These are phyloP conservation scores for Tryphoninae sp. DNA, from an alignment of 2,888 invertebrate species.

Conservation along the genomic window DNA sequence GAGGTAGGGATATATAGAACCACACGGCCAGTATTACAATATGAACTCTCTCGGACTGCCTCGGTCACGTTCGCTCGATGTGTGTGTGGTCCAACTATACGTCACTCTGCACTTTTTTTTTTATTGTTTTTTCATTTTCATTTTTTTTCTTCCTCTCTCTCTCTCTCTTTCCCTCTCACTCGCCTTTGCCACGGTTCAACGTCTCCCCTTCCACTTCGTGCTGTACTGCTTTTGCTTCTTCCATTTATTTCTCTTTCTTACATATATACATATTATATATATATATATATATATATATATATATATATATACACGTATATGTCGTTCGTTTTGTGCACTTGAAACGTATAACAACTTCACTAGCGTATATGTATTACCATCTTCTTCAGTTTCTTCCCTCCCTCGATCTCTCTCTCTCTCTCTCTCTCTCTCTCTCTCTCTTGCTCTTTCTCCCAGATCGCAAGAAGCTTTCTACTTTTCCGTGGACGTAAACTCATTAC, in stretches of 20 bases:
- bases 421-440: conserved; percentile 31
- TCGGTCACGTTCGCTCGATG: conserved; percentile 80
- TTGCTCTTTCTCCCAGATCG: conserved; percentile 44
- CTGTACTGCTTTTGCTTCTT: conserved; percentile 42
- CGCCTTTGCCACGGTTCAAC: conserved; percentile 44
- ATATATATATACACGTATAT: conserved; percentile 17
- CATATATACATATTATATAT: not conserved
- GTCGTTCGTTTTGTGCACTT: conserved; percentile 48
- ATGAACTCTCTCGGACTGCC: conserved; percentile 77
- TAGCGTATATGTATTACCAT: conserved; percentile 50
- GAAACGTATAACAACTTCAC: conserved; percentile 49
- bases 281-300: no score
- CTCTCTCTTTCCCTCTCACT: conserved; percentile 26
- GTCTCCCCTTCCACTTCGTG: conserved; percentile 54
- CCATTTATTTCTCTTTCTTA: conserved; percentile 24
- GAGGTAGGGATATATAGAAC: conserved; percentile 69
- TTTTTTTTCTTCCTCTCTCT: conserved; percentile 35
- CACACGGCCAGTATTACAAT: conserved; percentile 77
- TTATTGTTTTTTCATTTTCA: conserved; percentile 41
- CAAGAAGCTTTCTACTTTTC: conserved; percentile 60
- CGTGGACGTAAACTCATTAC: conserved; percentile 76
- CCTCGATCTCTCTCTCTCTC: conserved; percentile 30
- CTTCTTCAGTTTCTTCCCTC: conserved; percentile 45
- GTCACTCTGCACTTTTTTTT: conserved; percentile 64
- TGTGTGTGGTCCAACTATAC: conserved; percentile 79